A percentile compares a stretch with the other conserved stretches of the same genome.
These are phyloP conservation scores for Caerostris darwini DNA, from an alignment of 1,140 invertebrate genomes.

Conservation along the genomic window DNA sequence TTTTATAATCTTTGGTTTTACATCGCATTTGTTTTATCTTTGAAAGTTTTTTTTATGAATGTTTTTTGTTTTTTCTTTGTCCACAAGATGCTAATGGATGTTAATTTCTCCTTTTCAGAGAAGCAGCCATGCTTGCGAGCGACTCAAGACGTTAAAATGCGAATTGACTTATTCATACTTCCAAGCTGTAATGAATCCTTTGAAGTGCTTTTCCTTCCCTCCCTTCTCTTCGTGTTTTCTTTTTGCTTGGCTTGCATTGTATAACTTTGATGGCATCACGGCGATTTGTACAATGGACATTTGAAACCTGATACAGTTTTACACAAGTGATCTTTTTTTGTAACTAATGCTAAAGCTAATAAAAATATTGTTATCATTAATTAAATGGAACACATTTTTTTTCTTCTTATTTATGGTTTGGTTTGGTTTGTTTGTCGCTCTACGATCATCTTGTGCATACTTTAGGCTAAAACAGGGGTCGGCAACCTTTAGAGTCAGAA, in stretches of 20 bases:
- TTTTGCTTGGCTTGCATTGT: constrained; percentile 51
- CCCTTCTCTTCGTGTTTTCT: neutral
- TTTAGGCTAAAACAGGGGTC: too few species aligned
- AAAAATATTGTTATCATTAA: constrained; percentile 40
- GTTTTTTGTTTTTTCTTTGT: too few species aligned
- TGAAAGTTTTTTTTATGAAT: too few species aligned
- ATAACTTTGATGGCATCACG: neutral
- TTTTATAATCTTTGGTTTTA: too few species aligned
- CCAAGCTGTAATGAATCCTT: constrained; percentile 59
- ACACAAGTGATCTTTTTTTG: constrained; percentile 16
- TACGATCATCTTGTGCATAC: too few species aligned
- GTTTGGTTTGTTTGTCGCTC: too few species aligned
- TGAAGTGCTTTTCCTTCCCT: neutral
- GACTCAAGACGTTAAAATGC: neutral
- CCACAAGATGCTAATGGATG: neutral
- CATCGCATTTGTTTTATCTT: too few species aligned
- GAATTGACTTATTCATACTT: constrained; percentile 5
- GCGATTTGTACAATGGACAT: constrained; percentile 5
- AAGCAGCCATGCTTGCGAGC: constrained; percentile 1
- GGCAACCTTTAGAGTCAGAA: too few species aligned
- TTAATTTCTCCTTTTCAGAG: constrained; percentile 1
- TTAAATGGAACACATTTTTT: neutral
- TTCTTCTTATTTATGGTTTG: neutral
- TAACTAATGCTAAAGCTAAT: constrained; percentile 33
- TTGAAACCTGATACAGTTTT: constrained; percentile 24